Evolutionary conservation across 2,113 vertebrate genomes (phyloP).

Genomic region (Pycnonotus jocosus): DNA sequence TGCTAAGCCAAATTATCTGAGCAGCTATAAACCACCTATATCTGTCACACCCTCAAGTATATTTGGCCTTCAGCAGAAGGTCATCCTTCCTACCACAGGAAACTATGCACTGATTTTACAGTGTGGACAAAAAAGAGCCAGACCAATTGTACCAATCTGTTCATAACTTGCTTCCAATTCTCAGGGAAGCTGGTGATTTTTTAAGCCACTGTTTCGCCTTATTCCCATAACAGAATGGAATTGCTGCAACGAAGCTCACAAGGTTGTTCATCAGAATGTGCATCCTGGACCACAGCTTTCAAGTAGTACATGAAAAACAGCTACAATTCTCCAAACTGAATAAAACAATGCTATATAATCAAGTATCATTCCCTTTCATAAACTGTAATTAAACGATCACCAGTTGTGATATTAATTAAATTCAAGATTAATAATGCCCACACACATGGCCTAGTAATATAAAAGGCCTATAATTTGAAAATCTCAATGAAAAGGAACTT

Average conservation of each 20-base stretch:
- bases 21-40: neutral
- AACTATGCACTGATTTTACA: neutral
- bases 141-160: neutral
- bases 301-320: neutral
- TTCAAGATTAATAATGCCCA: neutral
- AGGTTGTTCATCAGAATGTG: neutral
- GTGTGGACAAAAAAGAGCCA: neutral
- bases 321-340: neutral
- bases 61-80: neutral
- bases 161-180: neutral
- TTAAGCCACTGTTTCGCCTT: neutral
- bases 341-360: neutral
- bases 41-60: neutral
- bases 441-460: neutral
- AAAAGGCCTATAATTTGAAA: neutral
- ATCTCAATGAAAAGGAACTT: neutral
- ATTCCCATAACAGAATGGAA: neutral
- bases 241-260: neutral
- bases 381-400: neutral
- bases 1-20: neutral
- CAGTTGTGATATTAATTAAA: slow-evolving; percentile 10
- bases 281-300: neutral
- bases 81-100: neutral
- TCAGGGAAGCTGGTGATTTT: neutral
- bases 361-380: neutral